phyloP scores from a whole-genome alignment of 2,113 vertebrate species.

The Procapra przewalskii region DNA sequence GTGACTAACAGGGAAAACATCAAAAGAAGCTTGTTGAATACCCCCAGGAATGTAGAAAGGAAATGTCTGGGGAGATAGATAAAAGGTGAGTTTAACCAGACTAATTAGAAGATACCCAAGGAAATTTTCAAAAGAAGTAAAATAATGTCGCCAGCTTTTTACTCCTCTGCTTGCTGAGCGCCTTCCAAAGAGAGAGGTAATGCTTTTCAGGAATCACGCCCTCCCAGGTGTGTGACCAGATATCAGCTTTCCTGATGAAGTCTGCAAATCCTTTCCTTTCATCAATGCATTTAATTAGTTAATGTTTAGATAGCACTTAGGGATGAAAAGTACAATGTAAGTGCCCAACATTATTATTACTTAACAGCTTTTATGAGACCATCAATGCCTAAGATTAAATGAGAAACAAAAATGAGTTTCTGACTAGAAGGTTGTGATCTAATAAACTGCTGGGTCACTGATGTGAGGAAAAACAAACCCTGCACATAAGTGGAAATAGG shows the following conservation, averaged over 20 bases:
- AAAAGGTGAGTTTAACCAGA: constrained; percentile 69
- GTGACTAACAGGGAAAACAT: constrained; percentile 63
- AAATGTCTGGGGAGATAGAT: constrained; percentile 55
- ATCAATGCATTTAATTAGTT: constrained; percentile 64
- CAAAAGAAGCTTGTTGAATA: constrained; percentile 62
- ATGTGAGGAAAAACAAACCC: neutral
- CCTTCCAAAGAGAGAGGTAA: constrained; percentile 58
- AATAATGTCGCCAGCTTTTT: constrained; percentile 58
- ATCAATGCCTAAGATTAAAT: constrained; percentile 42
- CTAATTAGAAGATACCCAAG: constrained; percentile 69
- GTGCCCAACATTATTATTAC: constrained; percentile 57
- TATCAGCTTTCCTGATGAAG: constrained; percentile 23
- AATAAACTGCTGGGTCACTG: neutral
- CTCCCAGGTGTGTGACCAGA: constrained; percentile 57
- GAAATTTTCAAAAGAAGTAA: constrained; percentile 62
- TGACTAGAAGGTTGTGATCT: constrained; percentile 23
- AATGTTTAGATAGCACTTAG: constrained; percentile 58
- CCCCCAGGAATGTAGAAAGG: constrained; percentile 61
- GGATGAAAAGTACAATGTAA: constrained; percentile 55
- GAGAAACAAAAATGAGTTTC: constrained; percentile 44
- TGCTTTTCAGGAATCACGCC: constrained; percentile 49
- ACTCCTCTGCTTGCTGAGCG: constrained; percentile 41
- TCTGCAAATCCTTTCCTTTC: constrained; percentile 58
- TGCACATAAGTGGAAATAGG: neutral
- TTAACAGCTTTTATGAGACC: constrained; percentile 36